Evolutionary conservation across 2,113 vertebrate genomes (phyloP).

Genomic region (Illadopsis cleaveri): DNA sequence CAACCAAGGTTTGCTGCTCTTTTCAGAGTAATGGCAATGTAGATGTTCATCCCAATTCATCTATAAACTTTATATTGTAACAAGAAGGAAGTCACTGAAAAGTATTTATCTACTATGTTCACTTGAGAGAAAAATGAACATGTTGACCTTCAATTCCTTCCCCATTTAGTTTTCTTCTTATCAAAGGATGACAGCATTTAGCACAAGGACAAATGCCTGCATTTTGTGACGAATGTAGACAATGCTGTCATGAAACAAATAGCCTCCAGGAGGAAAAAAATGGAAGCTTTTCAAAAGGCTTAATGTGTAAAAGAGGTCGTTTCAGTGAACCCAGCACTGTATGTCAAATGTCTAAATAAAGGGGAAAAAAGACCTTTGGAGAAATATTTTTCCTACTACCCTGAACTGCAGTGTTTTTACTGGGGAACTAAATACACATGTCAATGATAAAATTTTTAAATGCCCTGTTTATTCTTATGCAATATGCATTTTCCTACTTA

Average conservation of each 20-base stretch:
- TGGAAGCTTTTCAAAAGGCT: slow-evolving; percentile 18
- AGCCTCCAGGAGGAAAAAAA: not conserved
- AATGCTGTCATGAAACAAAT: slow-evolving; percentile 54
- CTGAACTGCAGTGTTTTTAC: not conserved
- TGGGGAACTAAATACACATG: not conserved
- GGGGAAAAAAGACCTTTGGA: not conserved
- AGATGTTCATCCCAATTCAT: not conserved
- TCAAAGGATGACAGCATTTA: slow-evolving; percentile 55
- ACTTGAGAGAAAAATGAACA: slow-evolving; percentile 62
- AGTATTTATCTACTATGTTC: not conserved
- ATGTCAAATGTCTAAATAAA: slow-evolving; percentile 44
- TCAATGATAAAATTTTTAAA: not conserved
- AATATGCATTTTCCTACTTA: not conserved
- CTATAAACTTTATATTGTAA: not conserved
- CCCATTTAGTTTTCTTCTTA: slow-evolving; percentile 52
- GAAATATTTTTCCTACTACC: not conserved
- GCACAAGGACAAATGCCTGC: slow-evolving; percentile 52
- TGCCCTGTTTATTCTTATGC: not conserved
- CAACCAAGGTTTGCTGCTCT: not conserved
- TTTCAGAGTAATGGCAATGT: not conserved
- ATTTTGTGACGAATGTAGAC: slow-evolving; percentile 48
- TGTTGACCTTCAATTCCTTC: slow-evolving; percentile 60
- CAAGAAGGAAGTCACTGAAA: not conserved
- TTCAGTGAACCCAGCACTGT: not conserved
- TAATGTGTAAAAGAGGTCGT: slow-evolving; percentile 1